Conservation (phyloP, 2,888 invertebrate species). For the Himalopsyche japonica region DNA sequence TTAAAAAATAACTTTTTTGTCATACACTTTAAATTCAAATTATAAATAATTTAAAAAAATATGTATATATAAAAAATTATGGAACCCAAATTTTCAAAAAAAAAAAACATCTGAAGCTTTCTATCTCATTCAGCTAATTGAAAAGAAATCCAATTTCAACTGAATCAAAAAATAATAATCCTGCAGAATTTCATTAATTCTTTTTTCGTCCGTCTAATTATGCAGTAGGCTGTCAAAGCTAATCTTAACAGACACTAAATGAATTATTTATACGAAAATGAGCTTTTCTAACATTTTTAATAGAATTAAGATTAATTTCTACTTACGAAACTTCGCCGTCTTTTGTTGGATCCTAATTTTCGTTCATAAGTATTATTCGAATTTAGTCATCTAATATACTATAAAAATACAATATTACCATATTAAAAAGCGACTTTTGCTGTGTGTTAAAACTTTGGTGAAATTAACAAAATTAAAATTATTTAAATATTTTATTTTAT, state of each 20-base stretch:
- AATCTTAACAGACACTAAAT: neutral
- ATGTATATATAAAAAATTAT: too few relatives aligned
- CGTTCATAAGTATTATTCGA: too few relatives aligned
- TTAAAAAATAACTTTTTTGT: too few relatives aligned
- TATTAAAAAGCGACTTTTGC: too few relatives aligned
- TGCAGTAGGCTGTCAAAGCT: neutral
- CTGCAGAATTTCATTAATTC: neutral
- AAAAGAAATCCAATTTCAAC: neutral
- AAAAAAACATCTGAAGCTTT: neutral
- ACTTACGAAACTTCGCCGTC: neutral
- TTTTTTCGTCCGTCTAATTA: neutral
- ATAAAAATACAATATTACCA: too few relatives aligned
- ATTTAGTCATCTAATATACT: too few relatives aligned
- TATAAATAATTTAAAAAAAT: too few relatives aligned
- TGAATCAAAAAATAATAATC: neutral
- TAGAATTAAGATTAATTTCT: neutral
- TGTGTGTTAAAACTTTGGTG: too few relatives aligned
- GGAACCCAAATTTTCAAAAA: neutral
- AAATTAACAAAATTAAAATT: too few relatives aligned
- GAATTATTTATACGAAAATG: neutral
- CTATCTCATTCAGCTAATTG: neutral
- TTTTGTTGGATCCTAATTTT: neutral
- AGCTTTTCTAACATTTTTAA: neutral
- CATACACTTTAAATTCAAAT: too few relatives aligned
- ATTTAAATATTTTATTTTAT: too few relatives aligned